Conservation (phyloP, 2,113 vertebrate genomes). For the Equus przewalskii region DNA sequence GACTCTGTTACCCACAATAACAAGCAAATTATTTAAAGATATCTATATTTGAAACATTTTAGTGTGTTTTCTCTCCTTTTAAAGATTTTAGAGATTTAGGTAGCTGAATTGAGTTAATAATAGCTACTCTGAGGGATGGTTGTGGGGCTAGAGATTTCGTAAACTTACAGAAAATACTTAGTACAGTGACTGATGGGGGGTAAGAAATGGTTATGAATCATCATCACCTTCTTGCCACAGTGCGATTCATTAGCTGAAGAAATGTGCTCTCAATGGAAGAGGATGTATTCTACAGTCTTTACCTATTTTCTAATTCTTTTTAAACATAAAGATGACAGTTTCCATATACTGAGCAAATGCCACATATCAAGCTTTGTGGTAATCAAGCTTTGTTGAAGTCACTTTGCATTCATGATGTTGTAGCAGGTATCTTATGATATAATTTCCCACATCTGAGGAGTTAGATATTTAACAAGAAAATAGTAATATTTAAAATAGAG, state of each 20-base stretch:
- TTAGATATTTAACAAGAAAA: constrained; percentile 35
- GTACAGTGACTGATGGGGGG: background rate
- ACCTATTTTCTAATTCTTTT: constrained; percentile 2
- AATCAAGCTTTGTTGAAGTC: background rate
- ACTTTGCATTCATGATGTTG: background rate
- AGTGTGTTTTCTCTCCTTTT: background rate
- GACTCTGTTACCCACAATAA: background rate
- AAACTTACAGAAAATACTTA: background rate
- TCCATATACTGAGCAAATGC: background rate
- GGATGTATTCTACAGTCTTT: background rate
- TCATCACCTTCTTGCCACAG: background rate
- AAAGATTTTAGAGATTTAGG: background rate
- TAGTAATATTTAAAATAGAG: background rate
- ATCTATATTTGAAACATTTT: background rate
- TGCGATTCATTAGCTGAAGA: background rate
- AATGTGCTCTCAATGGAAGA: background rate
- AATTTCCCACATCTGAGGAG: background rate
- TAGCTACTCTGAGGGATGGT: background rate
- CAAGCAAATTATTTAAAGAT: background rate
- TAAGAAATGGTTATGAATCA: background rate
- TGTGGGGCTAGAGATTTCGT: background rate
- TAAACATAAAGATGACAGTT: background rate
- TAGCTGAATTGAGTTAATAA: background rate
- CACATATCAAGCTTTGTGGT: background rate
- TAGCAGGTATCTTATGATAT: background rate